Conservation (phyloP, 2,113 vertebrate species). For the Acanthisitta chloris region DNA sequence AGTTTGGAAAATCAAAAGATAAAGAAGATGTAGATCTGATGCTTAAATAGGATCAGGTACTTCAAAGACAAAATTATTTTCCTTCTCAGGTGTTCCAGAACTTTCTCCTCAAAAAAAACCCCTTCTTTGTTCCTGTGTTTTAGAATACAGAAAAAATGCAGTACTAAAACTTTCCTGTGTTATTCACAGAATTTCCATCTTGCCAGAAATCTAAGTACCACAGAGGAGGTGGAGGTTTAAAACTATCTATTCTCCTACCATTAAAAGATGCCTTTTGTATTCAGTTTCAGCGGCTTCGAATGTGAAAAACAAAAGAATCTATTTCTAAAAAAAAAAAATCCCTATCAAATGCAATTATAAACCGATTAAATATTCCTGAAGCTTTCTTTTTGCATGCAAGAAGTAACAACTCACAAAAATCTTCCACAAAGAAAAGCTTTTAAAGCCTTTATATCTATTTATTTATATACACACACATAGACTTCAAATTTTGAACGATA, state of each 20-base stretch:
- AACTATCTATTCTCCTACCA: background rate
- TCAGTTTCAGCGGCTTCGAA: background rate
- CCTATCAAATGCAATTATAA: constrained; percentile 14
- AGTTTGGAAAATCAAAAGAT: background rate
- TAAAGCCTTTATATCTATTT: background rate
- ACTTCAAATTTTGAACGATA: background rate
- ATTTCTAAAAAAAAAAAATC: constrained; percentile 2
- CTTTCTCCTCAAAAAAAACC: background rate
- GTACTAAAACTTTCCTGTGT: background rate
- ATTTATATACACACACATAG: background rate
- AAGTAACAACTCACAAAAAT: background rate
- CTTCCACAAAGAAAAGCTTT: background rate
- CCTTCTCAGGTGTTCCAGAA: background rate
- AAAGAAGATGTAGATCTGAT: background rate
- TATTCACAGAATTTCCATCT: constrained; percentile 2
- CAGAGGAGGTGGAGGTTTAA: constrained; percentile 29
- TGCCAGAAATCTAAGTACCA: background rate
- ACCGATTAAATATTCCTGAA: background rate
- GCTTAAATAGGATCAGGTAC: constrained; percentile 10
- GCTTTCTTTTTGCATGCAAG: background rate
- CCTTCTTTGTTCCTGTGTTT: constrained; percentile 16
- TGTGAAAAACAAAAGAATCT: constrained; percentile 36
- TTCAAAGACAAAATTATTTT: constrained; percentile 20
- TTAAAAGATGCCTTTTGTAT: constrained; percentile 27
- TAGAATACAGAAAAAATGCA: background rate